These are phyloP conservation scores for Paramacrobiotus metropolitanus DNA, from an alignment of 1,140 invertebrate species.

Conservation along the genomic window DNA sequence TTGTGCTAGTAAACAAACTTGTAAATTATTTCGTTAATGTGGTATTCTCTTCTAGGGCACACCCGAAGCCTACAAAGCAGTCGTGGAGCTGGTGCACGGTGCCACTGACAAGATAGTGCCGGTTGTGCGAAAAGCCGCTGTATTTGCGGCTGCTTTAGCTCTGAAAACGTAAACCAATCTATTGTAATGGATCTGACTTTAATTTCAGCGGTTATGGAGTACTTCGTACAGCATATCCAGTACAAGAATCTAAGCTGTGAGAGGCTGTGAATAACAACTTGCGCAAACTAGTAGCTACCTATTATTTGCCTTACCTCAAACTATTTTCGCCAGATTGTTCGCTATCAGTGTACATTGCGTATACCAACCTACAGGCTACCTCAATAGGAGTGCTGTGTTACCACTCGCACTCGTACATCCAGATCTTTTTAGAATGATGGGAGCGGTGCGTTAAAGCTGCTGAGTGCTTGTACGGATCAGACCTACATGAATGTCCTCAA, in stretches of 20 bases:
- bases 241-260: too few relatives aligned
- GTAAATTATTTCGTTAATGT: too few relatives aligned
- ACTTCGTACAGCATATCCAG: neutral
- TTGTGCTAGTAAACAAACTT: too few relatives aligned
- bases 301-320: too few relatives aligned
- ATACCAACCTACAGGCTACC: too few relatives aligned
- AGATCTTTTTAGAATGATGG: slow-evolving; percentile 27
- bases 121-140: slow-evolving; percentile 32
- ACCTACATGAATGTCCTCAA: slow-evolving; percentile 40
- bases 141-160: slow-evolving; percentile 36
- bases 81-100: slow-evolving; percentile 32
- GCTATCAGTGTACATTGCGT: too few relatives aligned
- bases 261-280: too few relatives aligned
- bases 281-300: too few relatives aligned
- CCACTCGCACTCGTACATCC: too few relatives aligned
- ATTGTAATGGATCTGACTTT: neutral
- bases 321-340: too few relatives aligned
- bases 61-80: slow-evolving; percentile 37
- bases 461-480: slow-evolving; percentile 27
- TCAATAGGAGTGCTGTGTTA: too few relatives aligned
- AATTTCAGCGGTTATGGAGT: too few relatives aligned
- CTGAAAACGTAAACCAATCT: slow-evolving; percentile 27
- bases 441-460: slow-evolving; percentile 38
- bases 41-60: slow-evolving; percentile 51
- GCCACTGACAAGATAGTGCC: slow-evolving; percentile 28